Base-by-base conservation (phyloP, 53 echinoderm and acorn worm genomes). In the Actinopyga echinites region DNA sequence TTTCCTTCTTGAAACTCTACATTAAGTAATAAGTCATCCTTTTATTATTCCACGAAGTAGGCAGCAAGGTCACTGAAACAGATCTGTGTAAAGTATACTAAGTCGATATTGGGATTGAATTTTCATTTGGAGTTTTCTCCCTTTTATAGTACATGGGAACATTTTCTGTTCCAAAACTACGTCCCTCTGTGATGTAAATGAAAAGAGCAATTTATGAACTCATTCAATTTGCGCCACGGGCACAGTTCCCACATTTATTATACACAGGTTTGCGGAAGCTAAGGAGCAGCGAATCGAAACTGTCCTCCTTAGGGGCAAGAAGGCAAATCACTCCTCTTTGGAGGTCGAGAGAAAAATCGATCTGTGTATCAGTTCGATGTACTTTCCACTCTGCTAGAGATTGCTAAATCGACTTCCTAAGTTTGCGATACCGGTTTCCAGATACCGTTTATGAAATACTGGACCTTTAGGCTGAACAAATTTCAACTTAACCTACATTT, bases 201-300 rank as follows among this genome's bases (percentile, higher is more conserved):
- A 71, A 71, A 40, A 71, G 71, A 71, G 71, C 71, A 71, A 71
- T 71, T 71, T 71, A 71, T 71, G 71, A 71, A 71, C 71, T 71
- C 71, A 71, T 71, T 71, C 71, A 71, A 71, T 71, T 71, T 71
- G 71, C 21, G 71, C 71, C 44, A 44, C 71, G 34, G 71, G 71
- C 71, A 71, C 38, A 42, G 42, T 26, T 38, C 24, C 71, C 71
- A 71, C 26, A 71, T 71, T 71, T 71, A 71, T 71, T 71, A 71
- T 71, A 71, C 44, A 71, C 71, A 71, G 42, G 71, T 71, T 71
- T 71, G 42, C 71, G 71, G 71, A 71, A 71, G 71, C 44, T 36
- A 44, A 36, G 71, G 71, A 40, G 44, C 71, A 71, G 44, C 71
- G 44, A 71, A 71, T 71, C 71, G 71, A 71, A 37, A 63, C 31